Base-by-base conservation (phyloP, 2,797 vertebrate species). In the Gobionotothen gibberifrons region DNA sequence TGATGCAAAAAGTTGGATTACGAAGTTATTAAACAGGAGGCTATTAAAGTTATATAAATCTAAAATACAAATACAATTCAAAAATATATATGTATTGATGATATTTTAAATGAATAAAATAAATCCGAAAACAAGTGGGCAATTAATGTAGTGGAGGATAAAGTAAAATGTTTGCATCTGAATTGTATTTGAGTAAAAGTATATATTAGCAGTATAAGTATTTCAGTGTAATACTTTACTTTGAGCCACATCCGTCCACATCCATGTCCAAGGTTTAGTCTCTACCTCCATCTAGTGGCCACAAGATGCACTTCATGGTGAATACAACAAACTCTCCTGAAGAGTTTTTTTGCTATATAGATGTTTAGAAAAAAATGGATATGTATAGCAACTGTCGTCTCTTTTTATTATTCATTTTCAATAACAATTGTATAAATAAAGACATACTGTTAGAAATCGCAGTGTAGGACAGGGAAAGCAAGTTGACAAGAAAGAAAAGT, bases 251-350 rank as follows among this genome's bases (percentile, higher is more conserved):
- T 5, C 43, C 60, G 9, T 0, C 32, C 32, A 36, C 32, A 36
- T 36, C 32, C 32, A 36, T 36, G 9, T n/a, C 4, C 0, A 42
- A 42, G 5, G 0, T 43, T 48, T 44, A 46, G 82, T 69, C 74
- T 88, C 55, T 84, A 26, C 10, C 84, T 42, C 93, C 89, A 81
- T 72, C 93, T 91, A 48, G 85, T 90, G 93, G 88, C 61, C 82
- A 75, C 3, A 71, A 0, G 2, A 14, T 1, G 43, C 73, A 67
- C 15, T n/a, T 2, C 19, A 60, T 1, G 2, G 11, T 29, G 19
- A 46, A 14, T 9, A 36, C 15, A 69, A 54, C 4, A 0, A 0
- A 10, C 12, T 10, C 26, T 40, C 19, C 19, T 8, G 7, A 32
- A 32, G 32, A 21, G 11, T 13, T 11, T 29, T 2, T 16, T 26